Evolutionary conservation across 2,113 vertebrate species (phyloP).

Genomic region (Pagrus major): DNA sequence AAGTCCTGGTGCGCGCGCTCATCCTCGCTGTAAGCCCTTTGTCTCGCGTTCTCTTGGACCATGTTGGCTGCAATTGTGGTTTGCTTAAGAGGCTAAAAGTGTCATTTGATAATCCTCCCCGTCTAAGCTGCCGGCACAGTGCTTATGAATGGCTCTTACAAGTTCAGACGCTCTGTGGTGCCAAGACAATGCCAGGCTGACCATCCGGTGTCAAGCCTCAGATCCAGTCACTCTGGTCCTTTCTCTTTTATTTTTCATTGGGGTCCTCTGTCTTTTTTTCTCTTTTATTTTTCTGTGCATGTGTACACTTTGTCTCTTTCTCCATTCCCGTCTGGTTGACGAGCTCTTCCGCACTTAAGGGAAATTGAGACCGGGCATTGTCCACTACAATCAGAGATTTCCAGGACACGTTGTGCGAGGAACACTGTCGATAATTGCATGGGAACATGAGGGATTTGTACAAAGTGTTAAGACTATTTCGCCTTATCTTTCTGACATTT

Average conservation of each 20-base stretch:
- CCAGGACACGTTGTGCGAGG: conserved; percentile 10
- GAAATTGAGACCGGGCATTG: conserved; percentile 32
- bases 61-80: conserved; percentile 59
- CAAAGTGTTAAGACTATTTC: conserved; percentile 28
- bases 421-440: conserved; percentile 19
- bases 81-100: conserved; percentile 77
- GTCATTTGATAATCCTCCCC: conserved; percentile 76
- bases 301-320: conserved; percentile 4
- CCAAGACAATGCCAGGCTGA: conserved; percentile 58
- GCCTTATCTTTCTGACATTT: conserved; percentile 58
- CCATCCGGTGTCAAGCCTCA: conserved; percentile 15
- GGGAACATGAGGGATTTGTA: conserved; percentile 8
- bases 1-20: conserved; percentile 30
- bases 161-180: conserved; percentile 40
- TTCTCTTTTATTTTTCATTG: conserved; percentile 6
- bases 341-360: conserved; percentile 34
- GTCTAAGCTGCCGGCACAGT: conserved; percentile 66
- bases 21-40: conserved; percentile 45
- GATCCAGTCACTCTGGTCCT: conserved; percentile 12
- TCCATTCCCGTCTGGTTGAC: conserved; percentile 20
- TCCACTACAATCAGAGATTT: conserved; percentile 49
- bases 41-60: conserved; percentile 56
- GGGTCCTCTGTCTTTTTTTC: neutral
- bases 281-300: neutral
- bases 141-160: conserved; percentile 61